Conservation (phyloP, 2,888 invertebrate species). For the Auanema sp. region DNA sequence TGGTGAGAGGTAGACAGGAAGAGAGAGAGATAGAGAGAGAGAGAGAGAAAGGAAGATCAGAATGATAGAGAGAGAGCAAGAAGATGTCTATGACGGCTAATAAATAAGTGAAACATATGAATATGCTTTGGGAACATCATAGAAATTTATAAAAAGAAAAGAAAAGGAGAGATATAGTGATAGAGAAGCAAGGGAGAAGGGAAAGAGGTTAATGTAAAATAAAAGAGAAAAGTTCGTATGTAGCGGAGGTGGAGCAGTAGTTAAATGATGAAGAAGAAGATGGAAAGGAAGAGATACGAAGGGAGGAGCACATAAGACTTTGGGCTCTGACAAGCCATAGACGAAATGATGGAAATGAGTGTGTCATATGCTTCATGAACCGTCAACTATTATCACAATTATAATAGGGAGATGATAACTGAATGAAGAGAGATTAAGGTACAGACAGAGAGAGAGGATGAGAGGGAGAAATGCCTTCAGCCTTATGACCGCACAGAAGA, state of each 20-base stretch:
- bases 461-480: too few relatives aligned
- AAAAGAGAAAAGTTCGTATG: constrained; percentile 4
- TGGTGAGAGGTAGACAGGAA: neutral
- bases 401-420: too few relatives aligned
- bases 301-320: neutral
- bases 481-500: too few relatives aligned
- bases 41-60: neutral
- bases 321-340: too few relatives aligned
- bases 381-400: too few relatives aligned
- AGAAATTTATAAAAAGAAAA: neutral
- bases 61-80: constrained; percentile 1
- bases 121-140: neutral
- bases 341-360: too few relatives aligned
- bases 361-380: too few relatives aligned
- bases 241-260: constrained; percentile 16
- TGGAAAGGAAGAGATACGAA: neutral
- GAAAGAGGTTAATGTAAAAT: constrained; percentile 1
- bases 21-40: constrained; percentile 6
- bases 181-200: constrained; percentile 8
- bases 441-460: too few relatives aligned
- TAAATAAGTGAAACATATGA: constrained; percentile 1
- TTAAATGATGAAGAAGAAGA: neutral
- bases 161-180: constrained; percentile 9
- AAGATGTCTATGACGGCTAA: neutral
- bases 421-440: too few relatives aligned